Evolutionary conservation across 2,888 invertebrate species (phyloP).

Genomic region (Acleris emargana): DNA sequence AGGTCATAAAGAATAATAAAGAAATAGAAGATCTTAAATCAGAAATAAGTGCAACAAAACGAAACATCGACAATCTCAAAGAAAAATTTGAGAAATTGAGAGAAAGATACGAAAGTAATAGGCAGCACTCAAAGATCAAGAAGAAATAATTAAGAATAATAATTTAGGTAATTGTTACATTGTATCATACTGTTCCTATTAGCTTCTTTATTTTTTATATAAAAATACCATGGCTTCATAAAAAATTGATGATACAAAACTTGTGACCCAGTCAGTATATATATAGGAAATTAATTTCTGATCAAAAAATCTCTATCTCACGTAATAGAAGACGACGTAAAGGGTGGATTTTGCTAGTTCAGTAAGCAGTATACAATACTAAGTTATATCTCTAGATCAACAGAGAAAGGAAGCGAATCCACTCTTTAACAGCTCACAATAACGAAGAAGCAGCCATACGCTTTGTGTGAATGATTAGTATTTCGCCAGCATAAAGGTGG

Average conservation of each 20-base stretch:
- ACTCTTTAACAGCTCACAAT: too few species aligned
- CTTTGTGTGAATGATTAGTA: too few species aligned
- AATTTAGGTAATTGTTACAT: constrained; percentile 85
- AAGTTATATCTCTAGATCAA: too few species aligned
- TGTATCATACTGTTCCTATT: too few species aligned
- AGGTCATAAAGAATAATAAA: constrained; percentile 83
- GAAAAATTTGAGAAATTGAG: constrained; percentile 80
- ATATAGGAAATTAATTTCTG: too few species aligned
- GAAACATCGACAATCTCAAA: constrained; percentile 71
- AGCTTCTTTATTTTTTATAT: constrained; percentile 24
- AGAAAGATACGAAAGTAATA: constrained; percentile 79
- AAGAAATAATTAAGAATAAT: constrained; percentile 87
- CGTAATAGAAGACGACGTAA: too few species aligned
- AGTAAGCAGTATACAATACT: too few species aligned
- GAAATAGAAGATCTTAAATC: constrained; percentile 82
- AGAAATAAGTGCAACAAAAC: constrained; percentile 65
- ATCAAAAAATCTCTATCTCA: too few species aligned
- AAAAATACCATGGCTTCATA: constrained; percentile 82
- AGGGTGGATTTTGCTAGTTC: too few species aligned
- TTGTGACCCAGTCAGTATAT: constrained; percentile 43
- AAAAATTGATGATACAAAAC: constrained; percentile 70
- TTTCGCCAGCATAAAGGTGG: too few species aligned
- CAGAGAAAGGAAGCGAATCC: too few species aligned
- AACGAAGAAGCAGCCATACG: too few species aligned
- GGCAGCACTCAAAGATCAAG: constrained; percentile 82